A percentile compares a stretch with the other conserved stretches of the same genome.
Conservation (phyloP, 2,888 invertebrate species). For the Standfussiana lucernea region DNA sequence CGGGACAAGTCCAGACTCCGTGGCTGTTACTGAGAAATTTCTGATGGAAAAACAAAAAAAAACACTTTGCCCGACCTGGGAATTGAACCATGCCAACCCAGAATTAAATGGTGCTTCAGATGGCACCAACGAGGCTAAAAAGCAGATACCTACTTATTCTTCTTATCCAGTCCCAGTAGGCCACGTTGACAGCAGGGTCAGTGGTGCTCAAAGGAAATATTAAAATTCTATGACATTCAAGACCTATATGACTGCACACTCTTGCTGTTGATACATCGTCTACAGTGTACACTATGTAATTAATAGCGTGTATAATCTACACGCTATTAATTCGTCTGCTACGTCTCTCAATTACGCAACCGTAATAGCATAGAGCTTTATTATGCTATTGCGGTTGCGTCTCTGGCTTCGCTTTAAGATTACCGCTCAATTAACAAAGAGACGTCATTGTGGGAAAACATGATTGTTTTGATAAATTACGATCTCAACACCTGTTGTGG, state of each 20-base stretch:
- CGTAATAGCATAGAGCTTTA: no score
- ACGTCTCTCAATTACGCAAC: background rate
- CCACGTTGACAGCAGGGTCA: background rate
- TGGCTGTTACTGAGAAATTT: background rate
- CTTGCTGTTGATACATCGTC: background rate
- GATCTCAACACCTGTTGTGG: background rate
- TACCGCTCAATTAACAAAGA: background rate
- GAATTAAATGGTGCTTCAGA: background rate
- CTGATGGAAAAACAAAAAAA: background rate
- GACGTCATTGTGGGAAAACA: background rate
- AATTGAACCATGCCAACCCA: background rate
- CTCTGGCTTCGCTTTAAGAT: no score
- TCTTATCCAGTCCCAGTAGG: background rate
- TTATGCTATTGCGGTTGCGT: no score
- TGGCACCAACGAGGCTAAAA: background rate
- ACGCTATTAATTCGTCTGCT: background rate
- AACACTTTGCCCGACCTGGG: background rate
- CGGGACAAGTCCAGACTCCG: background rate
- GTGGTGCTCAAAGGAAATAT: background rate
- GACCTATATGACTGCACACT: background rate
- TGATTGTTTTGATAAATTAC: slow-evolving; percentile 18
- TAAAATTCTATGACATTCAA: background rate
- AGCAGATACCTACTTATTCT: background rate
- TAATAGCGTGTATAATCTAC: no score
- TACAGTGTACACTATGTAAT: no score